phyloP scores from a whole-genome alignment of 2,797 vertebrate species.

The Harpagifer antarcticus region DNA sequence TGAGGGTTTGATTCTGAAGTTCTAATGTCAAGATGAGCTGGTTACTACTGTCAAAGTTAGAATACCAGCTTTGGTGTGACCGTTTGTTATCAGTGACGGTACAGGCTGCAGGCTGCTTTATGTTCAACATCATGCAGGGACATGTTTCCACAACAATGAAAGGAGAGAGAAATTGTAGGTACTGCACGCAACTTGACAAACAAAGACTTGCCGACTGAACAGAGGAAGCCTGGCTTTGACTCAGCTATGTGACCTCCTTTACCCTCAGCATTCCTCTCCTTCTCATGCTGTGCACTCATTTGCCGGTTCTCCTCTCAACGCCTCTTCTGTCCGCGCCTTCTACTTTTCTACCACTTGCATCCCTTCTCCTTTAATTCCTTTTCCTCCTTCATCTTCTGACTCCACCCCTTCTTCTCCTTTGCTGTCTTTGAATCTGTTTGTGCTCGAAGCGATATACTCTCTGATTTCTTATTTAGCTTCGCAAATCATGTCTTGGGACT shows the following conservation, averaged over 20 bases:
- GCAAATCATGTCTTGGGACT: background rate
- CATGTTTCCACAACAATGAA: constrained; percentile 56
- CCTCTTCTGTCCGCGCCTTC: background rate
- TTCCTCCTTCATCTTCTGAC: background rate
- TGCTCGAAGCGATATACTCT: background rate
- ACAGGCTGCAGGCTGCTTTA: constrained; percentile 5
- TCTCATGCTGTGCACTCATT: background rate
- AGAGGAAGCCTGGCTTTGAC: constrained; percentile 40
- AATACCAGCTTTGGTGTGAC: background rate
- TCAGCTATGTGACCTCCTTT: constrained; percentile 58
- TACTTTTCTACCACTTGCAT: background rate
- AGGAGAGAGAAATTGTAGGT: constrained; percentile 1
- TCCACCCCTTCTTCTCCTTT: constrained; percentile 16
- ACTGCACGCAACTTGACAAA: constrained; percentile 10
- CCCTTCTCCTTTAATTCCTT: background rate
- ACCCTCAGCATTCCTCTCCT: constrained; percentile 7
- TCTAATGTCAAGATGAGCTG: background rate
- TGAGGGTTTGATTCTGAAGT: background rate
- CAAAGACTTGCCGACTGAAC: constrained; percentile 19
- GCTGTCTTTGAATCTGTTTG: background rate
- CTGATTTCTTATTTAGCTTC: background rate
- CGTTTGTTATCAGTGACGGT: constrained; percentile 20
- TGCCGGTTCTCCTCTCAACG: background rate
- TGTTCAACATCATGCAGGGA: constrained; percentile 16
- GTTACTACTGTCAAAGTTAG: background rate